These are phyloP conservation scores for Xiphophorus maculatus DNA, from an alignment of 2,113 vertebrate genomes.

Conservation along the genomic window DNA sequence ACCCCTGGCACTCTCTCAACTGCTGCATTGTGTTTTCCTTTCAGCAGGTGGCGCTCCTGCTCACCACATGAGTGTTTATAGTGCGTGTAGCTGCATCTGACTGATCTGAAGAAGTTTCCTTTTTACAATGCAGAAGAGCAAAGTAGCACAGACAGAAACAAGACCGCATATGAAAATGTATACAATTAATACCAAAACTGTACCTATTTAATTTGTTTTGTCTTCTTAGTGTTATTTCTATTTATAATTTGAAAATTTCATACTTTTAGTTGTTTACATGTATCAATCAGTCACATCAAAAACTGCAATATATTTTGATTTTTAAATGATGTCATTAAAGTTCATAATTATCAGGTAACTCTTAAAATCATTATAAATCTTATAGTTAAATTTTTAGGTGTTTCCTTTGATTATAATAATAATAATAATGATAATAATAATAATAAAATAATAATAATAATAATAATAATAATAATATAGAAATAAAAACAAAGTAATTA, in stretches of 20 bases:
- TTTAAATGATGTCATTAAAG: too few relatives aligned
- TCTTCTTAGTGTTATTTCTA: not conserved
- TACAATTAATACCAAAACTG: not conserved
- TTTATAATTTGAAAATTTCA: not conserved
- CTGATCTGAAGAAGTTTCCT: not conserved
- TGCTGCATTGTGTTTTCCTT: conserved; percentile 7
- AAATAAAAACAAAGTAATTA: too few relatives aligned
- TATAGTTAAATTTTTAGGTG: too few relatives aligned
- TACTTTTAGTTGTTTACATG: not conserved
- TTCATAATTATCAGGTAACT: not conserved
- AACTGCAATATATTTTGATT: not conserved
- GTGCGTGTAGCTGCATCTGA: not conserved
- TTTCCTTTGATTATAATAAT: too few relatives aligned
- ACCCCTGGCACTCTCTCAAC: too few relatives aligned
- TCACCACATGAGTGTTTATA: not conserved
- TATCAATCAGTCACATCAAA: not conserved
- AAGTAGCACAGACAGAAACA: not conserved
- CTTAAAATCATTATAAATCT: not conserved
- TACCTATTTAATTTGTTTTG: not conserved
- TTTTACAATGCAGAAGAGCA: conserved; percentile 13
- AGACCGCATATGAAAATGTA: not conserved
- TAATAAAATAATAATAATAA: too few relatives aligned
- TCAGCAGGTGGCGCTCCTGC: conserved; percentile 52
- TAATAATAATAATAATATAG: too few relatives aligned
- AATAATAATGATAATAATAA: too few relatives aligned